Evolutionary conservation across 53 echinoderm and acorn worm genomes (phyloP), one percentile per base, ranked within the genome.

Genomic region (Apostichopus leukothele): DNA sequence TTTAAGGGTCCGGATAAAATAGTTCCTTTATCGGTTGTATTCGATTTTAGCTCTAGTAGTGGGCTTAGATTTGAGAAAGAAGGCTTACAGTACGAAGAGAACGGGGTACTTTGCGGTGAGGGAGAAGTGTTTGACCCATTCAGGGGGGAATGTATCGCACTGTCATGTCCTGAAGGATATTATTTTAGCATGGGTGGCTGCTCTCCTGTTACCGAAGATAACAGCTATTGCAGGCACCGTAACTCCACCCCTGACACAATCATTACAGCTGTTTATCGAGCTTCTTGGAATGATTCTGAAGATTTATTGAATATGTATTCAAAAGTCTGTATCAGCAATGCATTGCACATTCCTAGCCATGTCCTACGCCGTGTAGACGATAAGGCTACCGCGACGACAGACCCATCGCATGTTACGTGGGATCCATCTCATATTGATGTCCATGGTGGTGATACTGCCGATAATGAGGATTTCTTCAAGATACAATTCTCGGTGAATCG

Each of bases 121-220:
- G 83, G 83, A 83, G 53, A 83, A 52, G 22, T 83, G 9, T 54
- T 57, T 18, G 83, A 83, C 60, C 83, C 83, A 9, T 83, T 83
- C 55, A 52, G 52, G n/a, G 60, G 60, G 1, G 18, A 21, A 5
- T 83, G 83, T 55, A 23, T 83, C 23, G 54, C 60, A 14, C n/a
- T 83, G 22, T 25, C 83, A 54, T 83, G 83, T 21, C 5, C 83
- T 7, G 55, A 59, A 55, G 83, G 83, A 19, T 83, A 83, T 52
- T 51, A 57, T 50, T 83, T 83, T 5, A 59, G 6, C n/a, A 18
- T 13, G 53, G 83, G 83, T 1, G 23, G 54, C 11, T 83, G 83
- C 60, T 51, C 16, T 7, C 83, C 83, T 7, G n/a, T 25, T 16
- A 39, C 18, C 23, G 39, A 10, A 25, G 39, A 75, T 21, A 22